Evolutionary conservation across 2,113 vertebrate species (phyloP).

Genomic region (Ictidomys tridecemlineatus): DNA sequence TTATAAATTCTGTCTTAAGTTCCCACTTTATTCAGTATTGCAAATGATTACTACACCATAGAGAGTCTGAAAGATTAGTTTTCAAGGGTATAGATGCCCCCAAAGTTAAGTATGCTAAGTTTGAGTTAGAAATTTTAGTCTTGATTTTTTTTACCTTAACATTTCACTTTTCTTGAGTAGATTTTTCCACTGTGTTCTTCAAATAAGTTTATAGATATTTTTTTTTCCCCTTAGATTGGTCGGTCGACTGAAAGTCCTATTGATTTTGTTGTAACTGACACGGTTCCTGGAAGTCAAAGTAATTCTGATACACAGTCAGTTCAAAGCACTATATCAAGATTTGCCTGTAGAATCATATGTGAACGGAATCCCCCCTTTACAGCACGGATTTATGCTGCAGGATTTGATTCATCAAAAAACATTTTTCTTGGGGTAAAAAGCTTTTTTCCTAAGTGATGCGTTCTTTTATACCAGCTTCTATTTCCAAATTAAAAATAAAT

Average conservation of each 20-base stretch:
- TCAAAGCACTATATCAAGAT: conserved; percentile 99
- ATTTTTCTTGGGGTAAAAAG: conserved; percentile 98
- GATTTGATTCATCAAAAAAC: conserved; percentile 99
- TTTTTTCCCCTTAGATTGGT: conserved; percentile 92
- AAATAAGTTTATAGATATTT: conserved; percentile 38
- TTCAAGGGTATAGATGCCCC: conserved; percentile 57
- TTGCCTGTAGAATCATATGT: conserved; percentile 98
- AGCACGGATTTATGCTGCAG: conserved; percentile 98
- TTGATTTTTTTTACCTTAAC: conserved; percentile 49
- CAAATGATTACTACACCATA: conserved; percentile 38
- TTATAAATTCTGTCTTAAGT: conserved; percentile 29
- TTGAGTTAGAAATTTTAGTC: conserved; percentile 59
- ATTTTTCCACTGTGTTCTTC: conserved; percentile 64
- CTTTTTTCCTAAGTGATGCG: neutral
- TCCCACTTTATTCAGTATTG: conserved; percentile 12
- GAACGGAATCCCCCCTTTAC: conserved; percentile 96
- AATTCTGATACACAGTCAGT: conserved; percentile 97
- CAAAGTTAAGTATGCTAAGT: conserved; percentile 46
- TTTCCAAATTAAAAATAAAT: conserved; percentile 57
- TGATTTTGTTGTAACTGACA: conserved; percentile 99
- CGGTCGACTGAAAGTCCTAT: conserved; percentile 98
- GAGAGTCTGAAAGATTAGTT: conserved; percentile 58
- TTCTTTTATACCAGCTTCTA: conserved; percentile 44
- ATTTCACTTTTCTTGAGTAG: conserved; percentile 53
- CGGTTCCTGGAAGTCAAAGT: conserved; percentile 96